A percentile compares a stretch with the other conserved stretches of the same genome.
phyloP scores from a whole-genome alignment of 2,113 vertebrate genomes.

The Daubentonia madagascariensis region DNA sequence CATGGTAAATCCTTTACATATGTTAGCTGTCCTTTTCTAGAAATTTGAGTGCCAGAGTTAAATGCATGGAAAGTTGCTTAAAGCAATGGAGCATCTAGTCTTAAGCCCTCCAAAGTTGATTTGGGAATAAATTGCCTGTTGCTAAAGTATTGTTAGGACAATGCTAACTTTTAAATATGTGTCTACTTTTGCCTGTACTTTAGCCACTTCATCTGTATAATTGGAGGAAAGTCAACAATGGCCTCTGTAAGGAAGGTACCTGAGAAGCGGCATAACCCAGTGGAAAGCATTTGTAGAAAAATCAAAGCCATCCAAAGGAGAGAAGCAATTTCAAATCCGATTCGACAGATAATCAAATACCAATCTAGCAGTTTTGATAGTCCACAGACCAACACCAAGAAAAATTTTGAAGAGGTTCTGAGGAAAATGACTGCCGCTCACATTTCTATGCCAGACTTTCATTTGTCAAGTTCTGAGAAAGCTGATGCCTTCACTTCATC shows the following conservation, averaged over 20 bases:
- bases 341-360: constrained; percentile 89
- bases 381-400: constrained; percentile 82
- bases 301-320: constrained; percentile 90
- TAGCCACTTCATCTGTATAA: background rate
- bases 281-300: constrained; percentile 94
- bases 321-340: constrained; percentile 83
- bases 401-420: constrained; percentile 87
- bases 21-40: background rate
- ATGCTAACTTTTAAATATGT: background rate
- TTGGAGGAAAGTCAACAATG: constrained; percentile 15
- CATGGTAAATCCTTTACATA: background rate
- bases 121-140: background rate
- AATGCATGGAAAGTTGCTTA: background rate
- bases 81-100: background rate
- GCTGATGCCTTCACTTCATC: background rate
- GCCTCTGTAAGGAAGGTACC: background rate
- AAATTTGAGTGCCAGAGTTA: background rate
- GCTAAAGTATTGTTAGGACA: background rate
- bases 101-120: background rate
- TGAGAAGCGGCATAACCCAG: constrained; percentile 88
- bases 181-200: background rate
- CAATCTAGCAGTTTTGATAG: constrained; percentile 87
- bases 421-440: constrained; percentile 78
- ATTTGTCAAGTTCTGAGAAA: background rate
- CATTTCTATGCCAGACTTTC: accelerated